Base-by-base conservation (phyloP, 2,888 invertebrate species). In the Temnothorax unifasciatus region DNA sequence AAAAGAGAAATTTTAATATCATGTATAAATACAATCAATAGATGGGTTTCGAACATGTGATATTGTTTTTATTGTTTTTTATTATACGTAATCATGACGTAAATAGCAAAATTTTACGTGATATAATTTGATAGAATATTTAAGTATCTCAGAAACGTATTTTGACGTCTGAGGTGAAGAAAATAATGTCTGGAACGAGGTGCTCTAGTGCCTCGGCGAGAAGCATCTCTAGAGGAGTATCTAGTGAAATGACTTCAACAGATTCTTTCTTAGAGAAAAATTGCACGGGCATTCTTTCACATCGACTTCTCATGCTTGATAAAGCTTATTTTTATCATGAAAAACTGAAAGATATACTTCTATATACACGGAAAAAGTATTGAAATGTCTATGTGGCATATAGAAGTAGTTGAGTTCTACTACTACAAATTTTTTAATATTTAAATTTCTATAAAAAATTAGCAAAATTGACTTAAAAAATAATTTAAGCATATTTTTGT, bases 251-350 rank as follows among this genome's bases (percentile, higher is more conserved):
- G 21, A 63, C 77, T 57, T 76, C 21, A 76, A 63, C 6, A 82
- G 54, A 79, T 69, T 74, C 54, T 41, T 82, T 57, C 34, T 18
- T 18, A 25, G 44, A 75, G 69, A 87, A 83, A 85, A 81, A 83
- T 85, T 83, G 77, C 83, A 66, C n/a, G 64, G 69, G 52, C 52
- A 63, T 87, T 79, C 25, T 52, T 73, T 57, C 21, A 15, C 63
- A 79, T 82, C 44, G n/a, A 64, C 29, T 50, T 77, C 13, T 52
- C 71, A 13, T 76, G 34, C 21, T 41, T 41, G 76, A 4, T 29
- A 21, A 41, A 73, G 29, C 6, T 57, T 44, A 79, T 54, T 71
- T 57, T 21, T 6, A 11, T 73, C 8, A 3, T 18, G 4, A 15
- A 50, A 15, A 75, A 73, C 2, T 57, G 34, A 47, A 76, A 73